Percentiles rank a stretch among this genome's conserved stretches.
phyloP scores from a whole-genome alignment of 1,140 invertebrate species.

The Laupala kohalensis region DNA sequence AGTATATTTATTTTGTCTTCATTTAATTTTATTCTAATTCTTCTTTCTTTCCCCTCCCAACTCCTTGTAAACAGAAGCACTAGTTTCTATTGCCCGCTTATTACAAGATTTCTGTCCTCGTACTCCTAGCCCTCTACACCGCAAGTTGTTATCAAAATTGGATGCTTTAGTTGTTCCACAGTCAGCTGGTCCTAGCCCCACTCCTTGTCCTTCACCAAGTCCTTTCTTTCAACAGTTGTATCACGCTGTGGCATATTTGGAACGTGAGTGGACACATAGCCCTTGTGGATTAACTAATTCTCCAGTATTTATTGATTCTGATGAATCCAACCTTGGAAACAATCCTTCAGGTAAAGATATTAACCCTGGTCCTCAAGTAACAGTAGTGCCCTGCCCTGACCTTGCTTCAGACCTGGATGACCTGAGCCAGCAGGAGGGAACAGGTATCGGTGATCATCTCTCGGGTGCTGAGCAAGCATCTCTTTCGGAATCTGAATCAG shows the following conservation, averaged over 20 bases:
- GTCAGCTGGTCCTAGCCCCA: slow-evolving; percentile 9
- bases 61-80: not conserved
- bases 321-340: not conserved
- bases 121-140: slow-evolving; percentile 25
- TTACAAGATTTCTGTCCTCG: slow-evolving; percentile 24
- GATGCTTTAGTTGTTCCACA: not conserved
- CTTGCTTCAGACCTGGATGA: slow-evolving; percentile 32
- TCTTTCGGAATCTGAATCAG: slow-evolving; percentile 36
- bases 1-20: too few relatives aligned
- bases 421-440: slow-evolving; percentile 18
- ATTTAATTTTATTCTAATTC: too few relatives aligned
- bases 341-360: not conserved
- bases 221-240: slow-evolving; percentile 41
- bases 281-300: not conserved
- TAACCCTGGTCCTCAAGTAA: not conserved
- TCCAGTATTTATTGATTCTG: not conserved
- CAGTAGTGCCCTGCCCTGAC: slow-evolving; percentile 2
- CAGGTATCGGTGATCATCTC: slow-evolving; percentile 25
- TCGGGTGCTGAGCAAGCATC: slow-evolving; percentile 33
- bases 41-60: not conserved
- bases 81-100: slow-evolving; percentile 5
- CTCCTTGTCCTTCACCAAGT: slow-evolving; percentile 30
- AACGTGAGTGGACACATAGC: slow-evolving; percentile 23
- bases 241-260: slow-evolving; percentile 36
- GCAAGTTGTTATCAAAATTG: slow-evolving; percentile 20